phyloP scores from a whole-genome alignment of 2,888 invertebrate genomes.

The Biston betularia region DNA sequence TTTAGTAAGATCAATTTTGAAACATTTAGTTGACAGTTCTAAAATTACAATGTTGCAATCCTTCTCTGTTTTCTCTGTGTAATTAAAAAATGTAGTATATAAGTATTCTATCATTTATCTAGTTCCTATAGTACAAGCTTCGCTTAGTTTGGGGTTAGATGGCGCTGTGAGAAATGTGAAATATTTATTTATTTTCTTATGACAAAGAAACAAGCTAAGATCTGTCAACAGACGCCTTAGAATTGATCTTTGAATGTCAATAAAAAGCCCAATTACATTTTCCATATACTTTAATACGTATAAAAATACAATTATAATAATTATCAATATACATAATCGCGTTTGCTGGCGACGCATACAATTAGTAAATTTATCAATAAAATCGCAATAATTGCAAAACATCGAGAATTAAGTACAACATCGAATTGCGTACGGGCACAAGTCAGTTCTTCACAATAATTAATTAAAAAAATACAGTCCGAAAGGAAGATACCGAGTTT shows the following conservation, averaged over 20 bases:
- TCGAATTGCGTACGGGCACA: constrained; percentile 67
- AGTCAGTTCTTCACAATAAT: constrained; percentile 61
- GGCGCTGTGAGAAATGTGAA: too few species aligned
- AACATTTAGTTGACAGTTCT: too few species aligned
- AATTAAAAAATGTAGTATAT: too few species aligned
- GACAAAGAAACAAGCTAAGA: too few species aligned
- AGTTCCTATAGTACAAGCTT: too few species aligned
- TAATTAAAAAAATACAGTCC: constrained; percentile 33
- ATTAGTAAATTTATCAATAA: constrained; percentile 58
- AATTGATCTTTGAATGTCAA: constrained; percentile 31
- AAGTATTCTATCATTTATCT: too few species aligned
- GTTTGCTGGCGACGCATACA: constrained; percentile 74
- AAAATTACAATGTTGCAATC: too few species aligned
- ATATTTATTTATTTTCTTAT: too few species aligned
- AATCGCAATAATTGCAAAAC: constrained; percentile 67
- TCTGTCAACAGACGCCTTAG: too few species aligned
- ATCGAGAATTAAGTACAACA: constrained; percentile 74
- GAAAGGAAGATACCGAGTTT: constrained; percentile 27
- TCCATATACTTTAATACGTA: constrained; percentile 78
- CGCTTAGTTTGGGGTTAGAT: too few species aligned
- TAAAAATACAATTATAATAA: constrained; percentile 83
- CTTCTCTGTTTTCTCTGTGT: too few species aligned
- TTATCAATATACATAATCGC: constrained; percentile 79
- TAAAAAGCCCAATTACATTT: constrained; percentile 58
- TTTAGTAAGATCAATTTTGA: too few species aligned